A percentile compares a stretch with the other conserved stretches of the same genome.
Conservation (phyloP, 2,113 vertebrate species). For the Pipa parva region DNA sequence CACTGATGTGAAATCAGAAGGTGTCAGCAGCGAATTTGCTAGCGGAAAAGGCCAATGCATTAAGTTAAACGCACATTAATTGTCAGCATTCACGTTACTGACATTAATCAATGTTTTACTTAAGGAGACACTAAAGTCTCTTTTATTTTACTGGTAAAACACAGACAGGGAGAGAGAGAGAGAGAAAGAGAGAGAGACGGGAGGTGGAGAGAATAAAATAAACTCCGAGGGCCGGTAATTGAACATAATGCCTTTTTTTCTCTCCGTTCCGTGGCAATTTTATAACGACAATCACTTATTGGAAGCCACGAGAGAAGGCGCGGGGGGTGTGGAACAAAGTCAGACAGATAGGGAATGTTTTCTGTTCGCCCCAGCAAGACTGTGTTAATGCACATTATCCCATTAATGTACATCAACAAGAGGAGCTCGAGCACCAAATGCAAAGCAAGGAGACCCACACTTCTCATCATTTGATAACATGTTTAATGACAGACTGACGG, state of each 20-base stretch:
- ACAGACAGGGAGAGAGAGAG: too few species aligned
- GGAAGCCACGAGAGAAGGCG: conserved; percentile 73
- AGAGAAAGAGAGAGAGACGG: conserved; percentile 18
- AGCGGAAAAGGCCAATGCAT: conserved; percentile 66
- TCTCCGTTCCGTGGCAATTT: conserved; percentile 63
- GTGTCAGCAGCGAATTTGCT: conserved; percentile 58
- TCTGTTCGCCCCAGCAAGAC: conserved; percentile 88
- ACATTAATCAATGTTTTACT: conserved; percentile 63
- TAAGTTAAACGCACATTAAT: conserved; percentile 59
- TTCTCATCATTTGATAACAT: conserved; percentile 97
- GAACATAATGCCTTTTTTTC: conserved; percentile 69
- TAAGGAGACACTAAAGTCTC: conserved; percentile 49
- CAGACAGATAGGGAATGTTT: conserved; percentile 87
- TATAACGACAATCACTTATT: conserved; percentile 81
- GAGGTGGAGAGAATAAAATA: conserved; percentile 27
- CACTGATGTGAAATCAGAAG: conserved; percentile 56
- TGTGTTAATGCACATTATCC: conserved; percentile 89
- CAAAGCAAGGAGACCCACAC: conserved; percentile 78
- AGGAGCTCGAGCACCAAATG: conserved; percentile 75
- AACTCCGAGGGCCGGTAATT: conserved; percentile 63
- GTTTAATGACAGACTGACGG: conserved; percentile 98
- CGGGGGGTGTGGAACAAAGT: conserved; percentile 63
- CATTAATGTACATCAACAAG: conserved; percentile 91
- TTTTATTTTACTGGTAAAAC: conserved; percentile 45
- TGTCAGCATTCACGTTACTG: conserved; percentile 62